phyloP scores from a whole-genome alignment of 2,888 invertebrate species.

The Patella depressa region DNA sequence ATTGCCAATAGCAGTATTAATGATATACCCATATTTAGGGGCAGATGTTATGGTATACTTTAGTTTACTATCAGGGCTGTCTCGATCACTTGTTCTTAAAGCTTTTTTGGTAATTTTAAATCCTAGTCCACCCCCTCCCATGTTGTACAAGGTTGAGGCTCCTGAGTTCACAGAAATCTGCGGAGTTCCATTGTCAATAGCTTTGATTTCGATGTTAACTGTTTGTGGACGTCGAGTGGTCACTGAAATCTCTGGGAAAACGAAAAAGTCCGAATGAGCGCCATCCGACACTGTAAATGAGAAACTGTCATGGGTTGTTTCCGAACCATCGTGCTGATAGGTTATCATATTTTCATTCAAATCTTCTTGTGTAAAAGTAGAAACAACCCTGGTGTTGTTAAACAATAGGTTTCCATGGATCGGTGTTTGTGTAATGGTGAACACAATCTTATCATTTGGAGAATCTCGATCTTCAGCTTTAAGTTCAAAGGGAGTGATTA shows the following conservation, averaged over 20 bases:
- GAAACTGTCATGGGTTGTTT: conserved; percentile 66
- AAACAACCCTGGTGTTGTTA: conserved; percentile 57
- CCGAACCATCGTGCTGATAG: conserved; percentile 71
- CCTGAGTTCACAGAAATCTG: conserved; percentile 63
- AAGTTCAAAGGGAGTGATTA: conserved; percentile 70
- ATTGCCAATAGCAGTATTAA: conserved; percentile 53
- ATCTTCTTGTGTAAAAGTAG: conserved; percentile 66
- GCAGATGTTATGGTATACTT: conserved; percentile 57
- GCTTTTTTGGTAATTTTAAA: conserved; percentile 57
- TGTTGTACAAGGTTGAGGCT: conserved; percentile 54
- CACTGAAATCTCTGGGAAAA: conserved; percentile 62
- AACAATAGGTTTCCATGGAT: conserved; percentile 65
- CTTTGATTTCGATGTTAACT: conserved; percentile 64
- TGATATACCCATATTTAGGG: conserved; percentile 64
- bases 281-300: conserved; percentile 69
- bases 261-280: conserved; percentile 67
- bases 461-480: conserved; percentile 69
- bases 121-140: conserved; percentile 56
- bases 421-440: conserved; percentile 66
- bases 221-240: conserved; percentile 62
- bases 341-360: conserved; percentile 64
- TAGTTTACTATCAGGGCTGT: conserved; percentile 60
- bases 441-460: conserved; percentile 53
- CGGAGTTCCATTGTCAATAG: conserved; percentile 68
- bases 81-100: conserved; percentile 63